A percentile compares a stretch with the other conserved stretches of the same genome.
phyloP scores from a whole-genome alignment of 1,140 invertebrate species.

The Amphibalanus amphitrite region DNA sequence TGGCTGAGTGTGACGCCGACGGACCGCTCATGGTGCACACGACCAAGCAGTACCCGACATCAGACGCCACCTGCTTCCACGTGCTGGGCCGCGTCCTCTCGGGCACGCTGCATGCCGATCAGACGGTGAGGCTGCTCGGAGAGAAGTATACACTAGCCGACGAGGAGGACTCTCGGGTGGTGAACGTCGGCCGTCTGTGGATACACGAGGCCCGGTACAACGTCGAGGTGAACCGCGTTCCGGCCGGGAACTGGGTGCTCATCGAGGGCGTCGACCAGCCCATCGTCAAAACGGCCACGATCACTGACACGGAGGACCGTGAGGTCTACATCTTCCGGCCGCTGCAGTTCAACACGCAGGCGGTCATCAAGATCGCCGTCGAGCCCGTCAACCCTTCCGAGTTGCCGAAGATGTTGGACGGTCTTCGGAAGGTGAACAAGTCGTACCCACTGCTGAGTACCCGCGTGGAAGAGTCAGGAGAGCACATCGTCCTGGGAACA shows the following conservation, averaged over 20 bases:
- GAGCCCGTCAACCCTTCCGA: constrained; percentile 99
- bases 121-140: constrained; percentile 81
- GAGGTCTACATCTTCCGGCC: constrained; percentile 87
- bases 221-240: constrained; percentile 87
- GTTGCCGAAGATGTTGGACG: constrained; percentile 98
- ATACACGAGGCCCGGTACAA: constrained; percentile 88
- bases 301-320: constrained; percentile 58
- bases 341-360: constrained; percentile 94
- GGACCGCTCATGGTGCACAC: constrained; percentile 81
- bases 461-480: constrained; percentile 94
- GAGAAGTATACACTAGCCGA: constrained; percentile 95
- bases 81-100: constrained; percentile 91
- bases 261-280: constrained; percentile 98
- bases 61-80: constrained; percentile 90
- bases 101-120: constrained; percentile 84
- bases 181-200: constrained; percentile 90
- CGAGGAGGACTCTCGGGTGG: constrained; percentile 90
- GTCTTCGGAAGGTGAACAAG: constrained; percentile 95
- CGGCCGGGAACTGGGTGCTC: constrained; percentile 96
- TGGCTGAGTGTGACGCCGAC: constrained; percentile 83
- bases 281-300: constrained; percentile 95
- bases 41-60: constrained; percentile 98
- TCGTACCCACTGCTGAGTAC: constrained; percentile 93
- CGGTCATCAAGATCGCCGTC: constrained; percentile 97
- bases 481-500: constrained; percentile 94